Percentiles rank a stretch among this genome's conserved stretches.
These are phyloP conservation scores for Eptesicus fuscus DNA, from an alignment of 2,113 vertebrate genomes.

Conservation along the genomic window DNA sequence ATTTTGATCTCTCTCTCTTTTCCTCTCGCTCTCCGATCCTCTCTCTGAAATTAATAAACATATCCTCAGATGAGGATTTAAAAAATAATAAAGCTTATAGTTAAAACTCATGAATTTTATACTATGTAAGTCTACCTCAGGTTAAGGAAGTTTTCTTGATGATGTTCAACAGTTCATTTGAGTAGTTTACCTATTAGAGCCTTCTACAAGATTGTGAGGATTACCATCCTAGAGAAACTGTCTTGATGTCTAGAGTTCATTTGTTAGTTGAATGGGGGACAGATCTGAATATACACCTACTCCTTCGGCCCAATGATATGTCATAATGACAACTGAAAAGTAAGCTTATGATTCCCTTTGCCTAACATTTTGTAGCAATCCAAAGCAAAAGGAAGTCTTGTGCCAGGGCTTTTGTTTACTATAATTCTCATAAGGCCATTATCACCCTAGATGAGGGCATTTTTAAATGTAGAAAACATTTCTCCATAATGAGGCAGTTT, in stretches of 20 bases:
- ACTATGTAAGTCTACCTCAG: not conserved
- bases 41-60: not conserved
- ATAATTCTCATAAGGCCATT: not conserved
- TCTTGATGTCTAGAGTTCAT: not conserved
- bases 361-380: not conserved
- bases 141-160: not conserved
- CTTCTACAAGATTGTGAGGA: not conserved
- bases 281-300: not conserved
- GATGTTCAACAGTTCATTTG: not conserved
- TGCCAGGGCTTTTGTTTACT: not conserved
- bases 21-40: not conserved
- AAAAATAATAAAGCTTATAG: not conserved
- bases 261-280: not conserved
- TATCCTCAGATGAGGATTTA: not conserved
- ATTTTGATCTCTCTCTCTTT: not conserved
- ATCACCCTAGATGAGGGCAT: constrained; percentile 1
- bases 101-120: not conserved
- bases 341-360: not conserved
- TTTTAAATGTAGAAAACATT: not conserved
- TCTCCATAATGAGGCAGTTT: not conserved
- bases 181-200: not conserved
- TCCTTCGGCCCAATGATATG: not conserved
- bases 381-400: not conserved
- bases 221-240: not conserved
- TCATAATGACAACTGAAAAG: not conserved